Conservation (phyloP, 2,888 invertebrate genomes). For the Cremastinae sp. region DNA sequence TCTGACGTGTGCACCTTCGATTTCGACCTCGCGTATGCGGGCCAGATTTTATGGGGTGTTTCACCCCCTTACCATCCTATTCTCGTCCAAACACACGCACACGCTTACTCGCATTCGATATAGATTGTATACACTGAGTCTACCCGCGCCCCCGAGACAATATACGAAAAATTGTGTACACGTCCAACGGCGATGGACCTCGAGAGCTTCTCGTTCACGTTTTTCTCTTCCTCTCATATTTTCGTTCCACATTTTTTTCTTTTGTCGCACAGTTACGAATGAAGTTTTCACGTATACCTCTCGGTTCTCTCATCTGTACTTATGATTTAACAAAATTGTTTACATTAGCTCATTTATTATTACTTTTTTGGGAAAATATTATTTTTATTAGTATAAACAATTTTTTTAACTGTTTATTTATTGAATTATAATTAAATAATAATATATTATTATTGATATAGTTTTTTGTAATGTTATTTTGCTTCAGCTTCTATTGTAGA, state of each 20-base stretch:
- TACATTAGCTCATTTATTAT: too few species aligned
- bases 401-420: too few species aligned
- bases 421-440: too few species aligned
- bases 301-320: too few species aligned
- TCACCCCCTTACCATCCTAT: conserved; percentile 30
- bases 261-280: too few species aligned
- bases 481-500: too few species aligned
- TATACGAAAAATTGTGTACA: conserved; percentile 43
- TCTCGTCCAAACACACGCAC: conserved; percentile 9
- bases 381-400: too few species aligned
- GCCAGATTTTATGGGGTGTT: conserved; percentile 73
- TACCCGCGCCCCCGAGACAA: conserved; percentile 42
- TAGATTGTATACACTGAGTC: conserved; percentile 3
- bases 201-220: conserved; percentile 16
- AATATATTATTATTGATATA: too few species aligned
- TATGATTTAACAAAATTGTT: too few species aligned
- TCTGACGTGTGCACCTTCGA: conserved; percentile 70
- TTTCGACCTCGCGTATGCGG: conserved; percentile 73
- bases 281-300: too few species aligned
- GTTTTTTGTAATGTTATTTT: too few species aligned
- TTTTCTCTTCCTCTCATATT: neutral
- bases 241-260: neutral
- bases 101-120: neutral
- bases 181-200: conserved; percentile 31
- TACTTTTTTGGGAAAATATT: too few species aligned